Evolutionary conservation across 2,888 invertebrate genomes (phyloP).

Genomic region (Scaeva pyrastri): DNA sequence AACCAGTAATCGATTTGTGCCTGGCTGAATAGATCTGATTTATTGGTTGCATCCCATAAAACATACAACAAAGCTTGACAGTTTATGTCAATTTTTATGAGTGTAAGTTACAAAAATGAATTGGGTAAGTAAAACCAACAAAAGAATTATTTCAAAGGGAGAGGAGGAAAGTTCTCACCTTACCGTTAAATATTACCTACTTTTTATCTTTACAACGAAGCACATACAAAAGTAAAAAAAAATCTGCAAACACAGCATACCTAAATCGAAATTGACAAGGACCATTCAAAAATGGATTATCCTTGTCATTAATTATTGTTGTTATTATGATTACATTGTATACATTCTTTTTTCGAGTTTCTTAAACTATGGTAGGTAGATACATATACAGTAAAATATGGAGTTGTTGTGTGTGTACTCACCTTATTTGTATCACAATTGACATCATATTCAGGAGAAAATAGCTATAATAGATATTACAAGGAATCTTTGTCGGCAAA

Average conservation of each 20-base stretch:
- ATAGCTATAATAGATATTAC: neutral
- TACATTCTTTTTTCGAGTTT: conserved; percentile 36
- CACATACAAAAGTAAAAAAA: conserved; percentile 5
- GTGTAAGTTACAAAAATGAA: no score
- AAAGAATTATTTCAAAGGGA: neutral
- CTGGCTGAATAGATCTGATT: neutral
- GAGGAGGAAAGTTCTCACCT: neutral
- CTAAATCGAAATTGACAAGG: conserved; percentile 64
- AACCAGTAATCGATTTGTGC: conserved; percentile 8
- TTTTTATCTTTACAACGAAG: neutral
- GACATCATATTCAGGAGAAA: neutral
- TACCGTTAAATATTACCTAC: neutral
- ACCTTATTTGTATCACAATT: neutral
- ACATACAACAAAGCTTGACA: no score
- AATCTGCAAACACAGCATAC: neutral
- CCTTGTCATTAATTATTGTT: conserved; percentile 76
- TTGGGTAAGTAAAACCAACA: no score
- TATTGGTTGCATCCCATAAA: neutral
- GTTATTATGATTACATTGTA: conserved; percentile 62
- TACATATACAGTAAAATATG: no score
- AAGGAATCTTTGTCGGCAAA: conserved; percentile 53
- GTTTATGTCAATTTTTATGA: conserved; percentile 14
- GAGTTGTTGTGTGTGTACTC: neutral
- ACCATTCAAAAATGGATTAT: conserved; percentile 72
- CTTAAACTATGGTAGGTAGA: no score